A percentile compares a stretch with the other conserved stretches of the same genome.
phyloP scores from a whole-genome alignment of 2,888 invertebrate genomes.

The Spialia ferax region DNA sequence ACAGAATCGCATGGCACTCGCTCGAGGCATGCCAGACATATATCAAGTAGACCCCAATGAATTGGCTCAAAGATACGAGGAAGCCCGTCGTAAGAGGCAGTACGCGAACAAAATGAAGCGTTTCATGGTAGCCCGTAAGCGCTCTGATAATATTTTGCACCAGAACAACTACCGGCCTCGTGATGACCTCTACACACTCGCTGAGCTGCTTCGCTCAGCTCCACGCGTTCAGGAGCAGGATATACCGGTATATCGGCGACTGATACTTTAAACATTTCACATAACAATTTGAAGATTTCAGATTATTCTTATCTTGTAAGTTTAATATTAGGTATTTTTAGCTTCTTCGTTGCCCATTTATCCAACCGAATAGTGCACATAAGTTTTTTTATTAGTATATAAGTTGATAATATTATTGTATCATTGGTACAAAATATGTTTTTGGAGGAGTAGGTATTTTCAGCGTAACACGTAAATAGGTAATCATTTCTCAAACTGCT shows the following conservation, averaged over 20 bases:
- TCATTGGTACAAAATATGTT: too few relatives aligned
- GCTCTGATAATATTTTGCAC: slow-evolving; percentile 73
- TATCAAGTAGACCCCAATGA: slow-evolving; percentile 77
- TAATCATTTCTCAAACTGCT: neutral
- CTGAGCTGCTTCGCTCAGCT: slow-evolving; percentile 85
- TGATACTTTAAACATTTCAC: slow-evolving; percentile 82
- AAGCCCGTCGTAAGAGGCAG: slow-evolving; percentile 80
- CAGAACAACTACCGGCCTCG: slow-evolving; percentile 80
- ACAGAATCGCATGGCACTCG: slow-evolving; percentile 75
- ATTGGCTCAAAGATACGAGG: slow-evolving; percentile 77
- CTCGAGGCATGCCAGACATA: slow-evolving; percentile 75
- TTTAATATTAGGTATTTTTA: slow-evolving; percentile 43
- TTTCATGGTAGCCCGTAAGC: slow-evolving; percentile 88
- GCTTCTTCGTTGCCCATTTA: slow-evolving; percentile 49
- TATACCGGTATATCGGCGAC: slow-evolving; percentile 87
- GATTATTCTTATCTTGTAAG: slow-evolving; percentile 41
- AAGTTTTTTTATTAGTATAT: neutral
- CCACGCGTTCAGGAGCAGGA: slow-evolving; percentile 84
- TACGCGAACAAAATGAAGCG: slow-evolving; percentile 85
- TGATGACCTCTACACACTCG: slow-evolving; percentile 87
- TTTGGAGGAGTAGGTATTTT: too few relatives aligned
- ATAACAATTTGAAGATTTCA: slow-evolving; percentile 47
- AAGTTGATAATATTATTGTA: neutral
- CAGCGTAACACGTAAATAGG: too few relatives aligned
- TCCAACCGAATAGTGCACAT: slow-evolving; percentile 45